phyloP scores from a whole-genome alignment of 2,797 vertebrate species.

The Cuniculus paca region DNA sequence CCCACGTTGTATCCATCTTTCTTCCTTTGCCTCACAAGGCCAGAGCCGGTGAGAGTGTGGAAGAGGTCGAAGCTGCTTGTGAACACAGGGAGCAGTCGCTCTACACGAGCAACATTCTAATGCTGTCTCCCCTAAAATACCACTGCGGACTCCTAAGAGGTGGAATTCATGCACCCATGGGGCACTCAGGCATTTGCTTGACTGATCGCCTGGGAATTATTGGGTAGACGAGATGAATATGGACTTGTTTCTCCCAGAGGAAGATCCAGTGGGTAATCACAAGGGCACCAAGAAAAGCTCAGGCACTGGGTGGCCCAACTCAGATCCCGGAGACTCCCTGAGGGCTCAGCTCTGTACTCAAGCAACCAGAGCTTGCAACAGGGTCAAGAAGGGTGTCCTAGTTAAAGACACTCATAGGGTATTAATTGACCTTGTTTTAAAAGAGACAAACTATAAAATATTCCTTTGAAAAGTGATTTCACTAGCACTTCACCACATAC shows the following conservation, averaged over 20 bases:
- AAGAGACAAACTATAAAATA: slow-evolving; percentile 73
- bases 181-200: background rate
- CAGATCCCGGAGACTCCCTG: background rate
- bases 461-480: slow-evolving; percentile 75
- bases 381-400: slow-evolving; percentile 54
- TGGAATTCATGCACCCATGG: background rate
- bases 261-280: background rate
- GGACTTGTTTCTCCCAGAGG: background rate
- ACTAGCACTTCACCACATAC: slow-evolving; percentile 63
- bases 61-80: background rate
- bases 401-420: slow-evolving; percentile 59
- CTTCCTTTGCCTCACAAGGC: background rate
- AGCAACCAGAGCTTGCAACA: background rate
- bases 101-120: fast-evolving
- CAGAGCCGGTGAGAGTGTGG: background rate
- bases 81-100: background rate
- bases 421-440: slow-evolving; percentile 75
- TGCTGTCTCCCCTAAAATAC: background rate
- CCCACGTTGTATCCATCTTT: background rate
- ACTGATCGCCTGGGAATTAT: background rate
- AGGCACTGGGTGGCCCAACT: background rate
- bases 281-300: background rate
- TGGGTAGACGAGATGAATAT: background rate
- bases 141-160: background rate
- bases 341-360: background rate